Percentiles rank a stretch among this genome's conserved stretches.
Evolutionary conservation across 2,113 vertebrate species (phyloP).

Genomic region (Microcebus jonahi): DNA sequence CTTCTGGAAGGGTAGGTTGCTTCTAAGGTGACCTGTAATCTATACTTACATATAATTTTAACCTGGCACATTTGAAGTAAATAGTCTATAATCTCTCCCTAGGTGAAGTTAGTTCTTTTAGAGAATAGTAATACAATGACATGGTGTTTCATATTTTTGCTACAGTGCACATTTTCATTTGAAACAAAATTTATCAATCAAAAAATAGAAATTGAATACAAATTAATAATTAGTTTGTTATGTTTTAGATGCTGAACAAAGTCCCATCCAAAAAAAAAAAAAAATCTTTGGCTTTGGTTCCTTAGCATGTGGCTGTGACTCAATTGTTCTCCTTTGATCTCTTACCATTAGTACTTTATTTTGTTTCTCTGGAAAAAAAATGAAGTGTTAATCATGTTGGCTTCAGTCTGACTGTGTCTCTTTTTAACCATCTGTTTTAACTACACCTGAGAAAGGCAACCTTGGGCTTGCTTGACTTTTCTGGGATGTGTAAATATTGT

Average conservation of each 20-base stretch:
- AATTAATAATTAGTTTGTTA: conserved; percentile 57
- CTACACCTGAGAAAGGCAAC: conserved; percentile 23
- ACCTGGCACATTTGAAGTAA: background rate
- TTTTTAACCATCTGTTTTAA: conserved; percentile 41
- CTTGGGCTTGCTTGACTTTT: background rate
- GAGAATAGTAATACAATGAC: background rate
- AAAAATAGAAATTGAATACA: conserved; percentile 45
- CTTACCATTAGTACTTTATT: background rate
- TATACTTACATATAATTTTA: background rate
- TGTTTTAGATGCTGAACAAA: conserved; percentile 45
- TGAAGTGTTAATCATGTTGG: background rate
- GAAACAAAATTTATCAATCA: conserved; percentile 36
- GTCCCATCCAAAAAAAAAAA: background rate
- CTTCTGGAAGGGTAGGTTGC: background rate
- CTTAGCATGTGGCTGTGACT: conserved; percentile 53
- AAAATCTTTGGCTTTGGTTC: conserved; percentile 9
- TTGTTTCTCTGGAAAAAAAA: conserved; percentile 43
- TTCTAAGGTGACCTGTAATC: background rate
- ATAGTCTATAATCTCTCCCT: background rate
- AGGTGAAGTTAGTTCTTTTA: background rate
- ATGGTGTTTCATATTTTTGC: background rate
- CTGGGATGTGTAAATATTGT: background rate
- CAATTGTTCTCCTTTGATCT: conserved; percentile 58
- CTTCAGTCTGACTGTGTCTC: background rate
- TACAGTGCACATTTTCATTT: conserved; percentile 26